Base-by-base conservation (phyloP, 2,888 invertebrate species). In the Nephrotoma flavescens region DNA sequence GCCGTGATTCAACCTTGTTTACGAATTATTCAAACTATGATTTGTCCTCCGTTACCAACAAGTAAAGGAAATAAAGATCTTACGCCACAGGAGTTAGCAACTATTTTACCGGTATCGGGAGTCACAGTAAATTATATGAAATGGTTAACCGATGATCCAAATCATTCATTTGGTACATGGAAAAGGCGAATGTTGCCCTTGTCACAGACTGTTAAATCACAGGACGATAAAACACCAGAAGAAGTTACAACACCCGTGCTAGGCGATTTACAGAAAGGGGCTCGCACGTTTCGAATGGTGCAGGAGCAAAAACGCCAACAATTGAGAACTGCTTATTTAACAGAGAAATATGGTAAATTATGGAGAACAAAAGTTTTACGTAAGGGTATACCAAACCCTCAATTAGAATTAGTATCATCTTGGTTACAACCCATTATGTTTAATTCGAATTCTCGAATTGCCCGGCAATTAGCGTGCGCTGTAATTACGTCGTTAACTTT, bases 381-480 rank as follows among this genome's bases (percentile, higher is more conserved):
- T 85, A 90, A 88, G 89, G 91, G 86, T 87, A 90, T 85, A 85
- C 91, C 87, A 87, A 91, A 47, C 90, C 92, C 89, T 90, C 92
- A 91, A 88, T 91, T 94, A 41, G 92, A 93, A 87, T 90, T 94
- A 86, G 93, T 92, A 1, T 93, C 93, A 47, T 94, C 93, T 0
- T 98, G 98, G 98, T 92, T 98, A 87, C 96, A 97, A 88, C 96
- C 96, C n/a, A 96, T 98, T 6, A 93, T 98, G 89, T 98, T 98
- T 91, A 97, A 97, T 92, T 95, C 97, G 0, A 97, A 97, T 90
- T 98, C 98, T 0, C 94, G 97, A 86, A 94, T 97, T 88, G 97
- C 97, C 0, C 94, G 98, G 41, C 96, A 97, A 91, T 95, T 97
- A 47, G 96, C 97, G 9, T 98, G 98, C 89, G 96, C 96, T 90